Evolutionary conservation across 2,113 vertebrate genomes (phyloP), one percentile per base, ranked within the genome.

Genomic region (Hirundichthys speculiger): DNA sequence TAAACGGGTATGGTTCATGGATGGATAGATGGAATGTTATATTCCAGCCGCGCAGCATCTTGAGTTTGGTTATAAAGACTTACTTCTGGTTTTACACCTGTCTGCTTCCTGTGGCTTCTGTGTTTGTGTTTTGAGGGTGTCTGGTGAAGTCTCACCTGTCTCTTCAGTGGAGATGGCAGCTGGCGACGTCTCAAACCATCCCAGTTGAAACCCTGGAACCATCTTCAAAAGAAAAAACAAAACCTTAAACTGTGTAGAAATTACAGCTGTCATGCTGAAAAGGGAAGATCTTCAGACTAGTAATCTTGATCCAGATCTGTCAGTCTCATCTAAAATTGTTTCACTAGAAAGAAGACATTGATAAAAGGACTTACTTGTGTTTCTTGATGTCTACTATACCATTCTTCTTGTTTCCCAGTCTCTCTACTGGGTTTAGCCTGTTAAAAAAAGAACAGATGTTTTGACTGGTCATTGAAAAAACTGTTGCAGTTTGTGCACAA

Each of bases 201-300:
- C 93, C 93, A 94, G 84, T 94, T 92, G 54, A 93, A 93, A 16
- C 92, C 93, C 69, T 93, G 92, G 75, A 94, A 94, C 93, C 93
- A 94, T 64, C 93, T 94, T 30, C 6, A 65, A 55, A 49, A 21
- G 0, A 66, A 25, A 27, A 66, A 25, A 27, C 1, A 18, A 18
- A 43, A 18, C 12, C 13, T 15, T 25, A 25, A 6, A n/a, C 30
- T 34, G 7, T 5, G 30, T 34, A 34, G 25, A n/a, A n/a, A 4
- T 27, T 27, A 34, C 30, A 34, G 30, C 6, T 34, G 30, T 34
- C 11, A 6, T 34, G 30, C 30, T 34, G 30, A 9, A 6, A 34
- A 3, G 30, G 7, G 30, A 34, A 34, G 30, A 34, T 34, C 11
- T 34, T 7, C 30, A 34, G 30, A 10, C 6, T 10, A 34, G 30